These are phyloP conservation scores for Pachycephala philippinensis DNA, from an alignment of 2,113 vertebrate species.

Conservation along the genomic window DNA sequence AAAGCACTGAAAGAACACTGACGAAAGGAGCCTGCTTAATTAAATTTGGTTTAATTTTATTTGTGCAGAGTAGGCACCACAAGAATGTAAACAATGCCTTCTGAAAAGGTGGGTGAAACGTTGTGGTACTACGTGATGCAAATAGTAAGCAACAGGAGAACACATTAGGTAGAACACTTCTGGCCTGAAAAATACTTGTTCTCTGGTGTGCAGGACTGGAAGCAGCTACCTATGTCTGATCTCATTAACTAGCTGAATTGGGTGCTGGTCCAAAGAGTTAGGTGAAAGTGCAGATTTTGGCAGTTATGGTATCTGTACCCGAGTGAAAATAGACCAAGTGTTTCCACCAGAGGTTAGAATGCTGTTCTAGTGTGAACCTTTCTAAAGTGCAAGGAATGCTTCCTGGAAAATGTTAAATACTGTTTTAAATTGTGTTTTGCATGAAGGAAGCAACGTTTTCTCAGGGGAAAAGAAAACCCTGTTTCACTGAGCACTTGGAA, in stretches of 20 bases:
- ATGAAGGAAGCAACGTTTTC: not conserved
- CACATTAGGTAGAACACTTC: not conserved
- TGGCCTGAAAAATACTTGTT: not conserved
- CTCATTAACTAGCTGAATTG: not conserved
- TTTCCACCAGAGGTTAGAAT: not conserved
- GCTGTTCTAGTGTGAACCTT: not conserved
- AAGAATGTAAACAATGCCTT: not conserved
- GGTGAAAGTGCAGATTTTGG: not conserved
- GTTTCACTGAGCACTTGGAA: not conserved
- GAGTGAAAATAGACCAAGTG: not conserved
- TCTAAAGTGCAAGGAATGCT: not conserved
- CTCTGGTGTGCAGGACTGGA: not conserved
- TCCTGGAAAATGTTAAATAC: not conserved
- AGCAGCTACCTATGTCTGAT: not conserved
- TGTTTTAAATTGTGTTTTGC: not conserved
- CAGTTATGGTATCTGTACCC: not conserved
- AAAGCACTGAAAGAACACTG: not conserved
- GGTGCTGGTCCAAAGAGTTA: not conserved
- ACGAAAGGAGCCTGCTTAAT: not conserved
- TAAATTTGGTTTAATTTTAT: not conserved
- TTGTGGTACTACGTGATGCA: not conserved
- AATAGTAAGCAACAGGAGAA: not conserved
- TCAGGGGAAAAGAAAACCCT: not conserved
- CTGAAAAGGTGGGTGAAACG: not conserved
- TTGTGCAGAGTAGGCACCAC: not conserved